Evolutionary conservation across 2,888 invertebrate genomes (phyloP), one percentile per base, ranked within the genome.

Genomic region (Aleiodes alternator): DNA sequence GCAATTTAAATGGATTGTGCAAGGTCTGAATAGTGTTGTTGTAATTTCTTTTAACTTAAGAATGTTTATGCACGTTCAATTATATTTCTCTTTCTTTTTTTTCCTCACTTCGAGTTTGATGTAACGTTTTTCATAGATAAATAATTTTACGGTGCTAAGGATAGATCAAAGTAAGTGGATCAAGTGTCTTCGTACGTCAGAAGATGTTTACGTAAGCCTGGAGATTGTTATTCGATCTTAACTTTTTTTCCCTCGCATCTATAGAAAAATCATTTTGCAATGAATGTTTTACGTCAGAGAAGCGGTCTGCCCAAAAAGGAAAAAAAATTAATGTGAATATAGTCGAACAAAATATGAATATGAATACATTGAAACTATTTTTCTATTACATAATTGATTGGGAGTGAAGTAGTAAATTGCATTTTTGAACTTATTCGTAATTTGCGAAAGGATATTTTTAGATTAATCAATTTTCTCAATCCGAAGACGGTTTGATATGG

Each of bases 161-260:
- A 59, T 59, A 59, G 34, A 43, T 61, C 43, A 61, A 61, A 61
- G 61, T 38, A 61, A 61, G 61, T 61, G 61, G 61, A 12, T 61
- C 61, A 61, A 61, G 61, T 61, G 61, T 43, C 61, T 61, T 43
- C 43, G 3, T 61, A 61, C 61, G 43, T 61, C 57, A 57, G 31
- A 57, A 57, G 29, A 57, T 57, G 14, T 9, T 57, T 31, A 57
- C 31, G 29, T 23, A 57, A 57, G 57, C 57, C 11, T 7, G 31
- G 31, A 57, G 57, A 57, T 57, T 31, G 11, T 31, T 57, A 57
- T 9, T 29, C 7, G 14, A 12, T n/a, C 14, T 38, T 34, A 7
- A 61, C 12, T 61, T 34, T 61, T 61, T 61, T 38, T 38, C 8
- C 38, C 38, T 61, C 11, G 11, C 34, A 38, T 61, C 6, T 7